Percentiles rank a stretch among this genome's conserved stretches.
Evolutionary conservation across 2,797 vertebrate species (phyloP).

Genomic region (Phataginus tricuspis): DNA sequence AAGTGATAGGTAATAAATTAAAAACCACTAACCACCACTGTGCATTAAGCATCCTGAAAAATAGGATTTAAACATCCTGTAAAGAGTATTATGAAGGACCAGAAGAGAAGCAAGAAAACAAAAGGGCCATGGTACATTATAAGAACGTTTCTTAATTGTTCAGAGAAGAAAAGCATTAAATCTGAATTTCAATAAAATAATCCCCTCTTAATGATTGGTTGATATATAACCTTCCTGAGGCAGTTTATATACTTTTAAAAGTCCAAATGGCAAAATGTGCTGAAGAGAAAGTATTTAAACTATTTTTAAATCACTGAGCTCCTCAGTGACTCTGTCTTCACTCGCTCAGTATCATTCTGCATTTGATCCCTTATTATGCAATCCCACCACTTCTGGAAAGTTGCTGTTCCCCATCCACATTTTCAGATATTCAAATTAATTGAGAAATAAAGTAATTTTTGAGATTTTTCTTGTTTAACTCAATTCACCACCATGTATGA

Average conservation of each 20-base stretch:
- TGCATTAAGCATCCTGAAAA: constrained; percentile 19
- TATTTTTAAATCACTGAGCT: background rate
- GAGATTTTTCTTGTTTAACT: background rate
- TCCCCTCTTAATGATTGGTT: background rate
- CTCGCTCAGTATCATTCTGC: background rate
- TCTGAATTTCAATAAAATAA: background rate
- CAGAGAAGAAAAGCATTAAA: constrained; percentile 5
- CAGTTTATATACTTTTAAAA: background rate
- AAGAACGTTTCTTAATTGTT: background rate
- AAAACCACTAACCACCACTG: background rate
- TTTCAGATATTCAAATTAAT: constrained; percentile 17
- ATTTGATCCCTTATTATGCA: background rate
- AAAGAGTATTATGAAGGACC: background rate
- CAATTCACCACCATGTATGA: background rate
- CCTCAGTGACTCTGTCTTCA: background rate
- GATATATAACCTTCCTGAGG: background rate
- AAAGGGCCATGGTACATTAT: background rate
- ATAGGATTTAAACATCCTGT: background rate
- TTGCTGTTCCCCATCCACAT: background rate
- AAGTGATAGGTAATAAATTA: background rate
- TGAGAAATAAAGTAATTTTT: background rate
- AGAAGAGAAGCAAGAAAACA: constrained; percentile 15
- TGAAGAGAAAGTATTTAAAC: background rate
- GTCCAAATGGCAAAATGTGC: background rate
- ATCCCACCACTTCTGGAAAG: background rate